Conservation (phyloP, 2,888 invertebrate genomes). For the Cenopis cana region DNA sequence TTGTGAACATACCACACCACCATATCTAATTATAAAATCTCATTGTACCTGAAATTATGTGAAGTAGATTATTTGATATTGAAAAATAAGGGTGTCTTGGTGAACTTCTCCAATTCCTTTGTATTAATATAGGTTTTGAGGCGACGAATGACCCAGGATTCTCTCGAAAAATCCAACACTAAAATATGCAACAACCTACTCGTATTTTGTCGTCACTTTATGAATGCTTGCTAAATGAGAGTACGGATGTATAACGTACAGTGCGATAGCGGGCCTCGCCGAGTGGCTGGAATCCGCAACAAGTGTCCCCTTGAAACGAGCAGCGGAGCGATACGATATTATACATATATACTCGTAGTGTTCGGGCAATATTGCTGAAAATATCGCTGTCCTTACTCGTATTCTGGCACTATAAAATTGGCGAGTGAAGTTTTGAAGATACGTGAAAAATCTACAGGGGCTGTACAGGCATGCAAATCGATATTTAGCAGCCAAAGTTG, state of each 20-base stretch:
- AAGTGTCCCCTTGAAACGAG: slow-evolving; percentile 41
- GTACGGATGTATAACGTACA: slow-evolving; percentile 14
- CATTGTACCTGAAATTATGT: no score
- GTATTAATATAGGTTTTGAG: not conserved
- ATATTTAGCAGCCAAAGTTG: no score
- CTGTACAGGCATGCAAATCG: no score
- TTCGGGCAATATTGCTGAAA: slow-evolving; percentile 25
- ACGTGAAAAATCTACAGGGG: not conserved
- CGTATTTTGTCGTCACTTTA: slow-evolving; percentile 35
- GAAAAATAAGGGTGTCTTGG: no score
- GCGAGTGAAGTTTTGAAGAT: not conserved
- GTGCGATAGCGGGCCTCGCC: slow-evolving; percentile 20
- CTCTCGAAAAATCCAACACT: not conserved
- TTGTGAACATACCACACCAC: no score
- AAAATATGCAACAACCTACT: slow-evolving; percentile 24
- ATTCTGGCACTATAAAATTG: not conserved
- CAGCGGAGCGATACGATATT: slow-evolving; percentile 24
- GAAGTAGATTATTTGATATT: no score
- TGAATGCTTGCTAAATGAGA: slow-evolving; percentile 40
- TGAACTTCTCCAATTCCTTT: no score
- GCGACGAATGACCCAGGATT: not conserved
- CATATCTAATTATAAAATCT: no score
- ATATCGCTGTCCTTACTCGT: slow-evolving; percentile 7
- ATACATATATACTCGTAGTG: not conserved
- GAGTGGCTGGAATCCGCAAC: slow-evolving; percentile 38